phyloP scores from a whole-genome alignment of 2,888 invertebrate genomes.

The Stenodema calcarata region DNA sequence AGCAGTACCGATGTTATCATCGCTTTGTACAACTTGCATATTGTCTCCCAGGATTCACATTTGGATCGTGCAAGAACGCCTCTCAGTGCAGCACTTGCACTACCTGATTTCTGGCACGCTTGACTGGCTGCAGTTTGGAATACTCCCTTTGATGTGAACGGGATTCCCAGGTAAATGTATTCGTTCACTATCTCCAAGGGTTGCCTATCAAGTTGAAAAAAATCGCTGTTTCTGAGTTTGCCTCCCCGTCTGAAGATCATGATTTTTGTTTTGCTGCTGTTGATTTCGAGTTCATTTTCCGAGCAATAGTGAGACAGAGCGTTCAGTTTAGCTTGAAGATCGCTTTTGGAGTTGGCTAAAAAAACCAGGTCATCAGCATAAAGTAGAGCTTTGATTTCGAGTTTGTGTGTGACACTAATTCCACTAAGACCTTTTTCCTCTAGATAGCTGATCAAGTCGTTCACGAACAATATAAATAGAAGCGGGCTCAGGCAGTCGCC shows the following conservation, averaged over 20 bases:
- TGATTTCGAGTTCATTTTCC: background rate
- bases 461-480: background rate
- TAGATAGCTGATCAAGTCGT: background rate
- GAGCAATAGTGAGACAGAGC: background rate
- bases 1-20: slow-evolving; percentile 4
- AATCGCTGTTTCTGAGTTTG: background rate
- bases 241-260: background rate
- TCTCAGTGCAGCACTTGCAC: background rate
- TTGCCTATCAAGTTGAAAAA: background rate
- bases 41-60: background rate
- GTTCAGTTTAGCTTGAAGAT: background rate
- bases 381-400: background rate
- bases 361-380: background rate
- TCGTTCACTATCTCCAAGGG: background rate
- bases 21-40: background rate
- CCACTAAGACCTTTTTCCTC: background rate
- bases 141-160: background rate
- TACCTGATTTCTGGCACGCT: background rate
- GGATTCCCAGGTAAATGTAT: slow-evolving; percentile 1
- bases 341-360: background rate
- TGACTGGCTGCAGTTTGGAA: background rate
- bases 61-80: background rate
- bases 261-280: background rate
- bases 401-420: background rate
- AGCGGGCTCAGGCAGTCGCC: background rate